Evolutionary conservation across 1,140 invertebrate genomes (phyloP), one percentile per base, ranked within the genome.

Genomic region (Centruroides sculpturatus): DNA sequence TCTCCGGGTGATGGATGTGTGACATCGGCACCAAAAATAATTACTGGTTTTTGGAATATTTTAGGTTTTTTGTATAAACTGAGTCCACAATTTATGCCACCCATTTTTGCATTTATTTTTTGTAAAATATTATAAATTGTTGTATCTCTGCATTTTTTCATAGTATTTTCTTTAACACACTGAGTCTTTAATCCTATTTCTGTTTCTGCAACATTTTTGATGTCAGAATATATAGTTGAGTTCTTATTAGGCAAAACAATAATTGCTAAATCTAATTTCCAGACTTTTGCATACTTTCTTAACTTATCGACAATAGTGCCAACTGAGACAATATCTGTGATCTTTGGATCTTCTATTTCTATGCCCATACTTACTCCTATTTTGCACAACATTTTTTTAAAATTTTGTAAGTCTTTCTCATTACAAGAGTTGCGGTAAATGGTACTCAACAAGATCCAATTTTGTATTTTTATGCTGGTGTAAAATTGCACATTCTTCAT

Each of bases 1-100:
- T 87, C 85, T 0, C 85, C 85, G n/a, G 71, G 63, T 1, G 84
- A 81, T 0, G 89, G 88, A 79, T 92, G 89, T 2, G 88, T 90
- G 1, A 92, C 89, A 48, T 93, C 90, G 23, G 89, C 89, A 1
- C 91, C 89, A 49, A 92, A 74, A n/a, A 87, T 78, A 76, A 92
- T 85, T 1, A 75, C 73, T 3, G 78, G 76, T 36, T 34, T 50
- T 2, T 63, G 47, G 12, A 81, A 63, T 64, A 79, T 52, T 63
- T 52, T 8, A 3, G 36, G 72, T 72, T 48, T 36, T 54, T 52
- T 57, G 48, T 11, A 23, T 41, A 4, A 1, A 63, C 49, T 3
- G 36, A 47, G 12, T 11, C 12, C 53, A 52, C 34, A 3, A 76
- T 93, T 94, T 0, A 82, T 75, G 0, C 88, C 87, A 73, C 89